These are phyloP conservation scores for Tokudaia tokunoshimensis DNA, from an alignment of 2,797 vertebrate genomes.

Conservation along the genomic window DNA sequence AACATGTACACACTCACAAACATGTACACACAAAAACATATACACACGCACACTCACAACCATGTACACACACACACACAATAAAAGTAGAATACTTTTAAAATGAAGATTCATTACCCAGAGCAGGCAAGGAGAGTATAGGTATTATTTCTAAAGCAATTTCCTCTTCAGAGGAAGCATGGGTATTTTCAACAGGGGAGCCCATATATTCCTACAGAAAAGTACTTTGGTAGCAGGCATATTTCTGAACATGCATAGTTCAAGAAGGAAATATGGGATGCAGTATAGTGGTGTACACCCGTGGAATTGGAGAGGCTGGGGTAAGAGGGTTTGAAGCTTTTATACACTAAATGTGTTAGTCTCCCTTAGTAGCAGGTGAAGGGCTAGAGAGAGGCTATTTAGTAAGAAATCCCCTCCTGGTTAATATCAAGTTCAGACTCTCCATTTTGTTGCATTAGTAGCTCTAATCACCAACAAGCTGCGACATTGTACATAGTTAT, in stretches of 20 bases:
- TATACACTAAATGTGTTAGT: neutral
- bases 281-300: neutral
- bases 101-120: neutral
- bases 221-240: neutral
- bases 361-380: neutral
- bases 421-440: neutral
- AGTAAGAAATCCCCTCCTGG: neutral
- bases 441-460: neutral
- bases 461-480: neutral
- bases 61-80: neutral
- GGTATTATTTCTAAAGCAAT: neutral
- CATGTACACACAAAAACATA: too few species aligned
- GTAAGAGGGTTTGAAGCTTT: neutral
- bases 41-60: too few species aligned
- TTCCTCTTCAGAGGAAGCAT: neutral
- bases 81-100: neutral
- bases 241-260: neutral
- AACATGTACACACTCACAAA: too few species aligned
- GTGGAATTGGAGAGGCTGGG: neutral
- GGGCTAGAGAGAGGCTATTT: neutral
- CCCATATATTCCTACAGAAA: neutral
- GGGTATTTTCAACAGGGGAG: neutral
- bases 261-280: neutral
- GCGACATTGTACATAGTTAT: too few species aligned
- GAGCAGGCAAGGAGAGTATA: neutral